Base-by-base conservation (phyloP, 2,888 invertebrate genomes). In the Lysandra coridon region DNA sequence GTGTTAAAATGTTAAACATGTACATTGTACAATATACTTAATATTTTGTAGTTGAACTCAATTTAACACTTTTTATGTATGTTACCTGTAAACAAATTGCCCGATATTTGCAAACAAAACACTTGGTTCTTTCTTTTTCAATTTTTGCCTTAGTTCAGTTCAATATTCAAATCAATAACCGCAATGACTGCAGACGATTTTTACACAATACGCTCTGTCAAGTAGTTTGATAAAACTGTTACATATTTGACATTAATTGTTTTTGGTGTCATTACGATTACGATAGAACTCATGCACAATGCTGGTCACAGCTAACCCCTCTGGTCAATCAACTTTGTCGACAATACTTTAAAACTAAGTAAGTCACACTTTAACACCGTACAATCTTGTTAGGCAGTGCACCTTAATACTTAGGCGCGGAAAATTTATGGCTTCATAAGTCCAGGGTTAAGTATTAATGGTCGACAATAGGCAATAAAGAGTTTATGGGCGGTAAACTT, bases 401-500 rank as follows among this genome's bases (percentile, higher is more conserved):
- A 69, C 69, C 33, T 78, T 85, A 84, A 86, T 88, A 86, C 85
- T 85, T 86, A 86, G 88, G 85, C 86, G 86, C 85, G 87, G 88
- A 88, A 89, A 92, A 92, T 92, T 94, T 93, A 93, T 93, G 91
- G 92, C 93, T 92, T 92, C 92, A 93, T 93, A 94, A 93, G 92
- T 93, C 93, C 91, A 89, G 92, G 92, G 93, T 91, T 92, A 92
- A 92, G 93, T 93, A 93, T 93, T 94, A 93, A 93, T 93, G 90
- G 92, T 91, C 91, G 91, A 94, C 93, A 94, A 94, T 93, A 92
- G 92, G 92, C 92, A 88, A 93, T 94, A 94, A 94, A 93, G 91
- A 90, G 85, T 94, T 94, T 94, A 94, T 94, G 92, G 93, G 92
- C 90, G 90, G 89, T 94, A 93, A 93, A 93, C 85, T 92, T 92